phyloP scores from a whole-genome alignment of 2,797 vertebrate genomes.

The Gymnoscopelus microlampas region DNA sequence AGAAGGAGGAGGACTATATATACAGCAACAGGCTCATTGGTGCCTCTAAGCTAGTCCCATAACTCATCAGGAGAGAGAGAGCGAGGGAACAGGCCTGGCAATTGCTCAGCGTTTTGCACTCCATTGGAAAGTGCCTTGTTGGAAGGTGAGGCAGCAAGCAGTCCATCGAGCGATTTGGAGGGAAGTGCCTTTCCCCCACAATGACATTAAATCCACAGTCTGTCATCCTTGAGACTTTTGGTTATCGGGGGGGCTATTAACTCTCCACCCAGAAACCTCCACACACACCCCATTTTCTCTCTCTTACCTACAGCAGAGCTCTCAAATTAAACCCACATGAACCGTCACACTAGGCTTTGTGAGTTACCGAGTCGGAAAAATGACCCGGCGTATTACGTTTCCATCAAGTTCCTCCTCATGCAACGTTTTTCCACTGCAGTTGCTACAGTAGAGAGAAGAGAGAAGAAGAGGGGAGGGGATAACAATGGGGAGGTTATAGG shows the following conservation, averaged over 20 bases:
- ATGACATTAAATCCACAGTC: slow-evolving; percentile 43
- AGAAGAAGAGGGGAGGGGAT: neutral
- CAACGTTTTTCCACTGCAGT: slow-evolving; percentile 66
- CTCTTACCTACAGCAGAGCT: slow-evolving; percentile 74
- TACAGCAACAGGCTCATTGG: slow-evolving; percentile 69
- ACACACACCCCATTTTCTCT: neutral
- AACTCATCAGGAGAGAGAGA: slow-evolving; percentile 52
- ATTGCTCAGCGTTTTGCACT: slow-evolving; percentile 37
- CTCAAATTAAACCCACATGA: slow-evolving; percentile 74
- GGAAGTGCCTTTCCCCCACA: slow-evolving; percentile 36
- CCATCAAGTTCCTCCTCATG: slow-evolving; percentile 43
- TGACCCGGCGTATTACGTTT: slow-evolving; percentile 42
- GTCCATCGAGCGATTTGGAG: slow-evolving; percentile 33
- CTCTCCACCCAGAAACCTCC: slow-evolving; percentile 27
- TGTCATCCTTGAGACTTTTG: slow-evolving; percentile 40
- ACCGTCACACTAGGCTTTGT: slow-evolving; percentile 37
- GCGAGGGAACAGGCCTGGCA: slow-evolving; percentile 34
- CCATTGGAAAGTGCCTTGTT: slow-evolving; percentile 28
- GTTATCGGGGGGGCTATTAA: slow-evolving; percentile 58
- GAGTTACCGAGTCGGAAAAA: slow-evolving; percentile 61
- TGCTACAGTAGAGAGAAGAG: slow-evolving; percentile 1
- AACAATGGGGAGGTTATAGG: neutral
- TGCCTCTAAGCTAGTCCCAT: slow-evolving; percentile 71
- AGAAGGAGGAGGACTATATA: neutral
- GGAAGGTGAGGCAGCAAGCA: slow-evolving; percentile 16